A percentile compares a stretch with the other conserved stretches of the same genome.
These are phyloP conservation scores for Crax fasciolata DNA, from an alignment of 2,797 vertebrate species.

Conservation along the genomic window DNA sequence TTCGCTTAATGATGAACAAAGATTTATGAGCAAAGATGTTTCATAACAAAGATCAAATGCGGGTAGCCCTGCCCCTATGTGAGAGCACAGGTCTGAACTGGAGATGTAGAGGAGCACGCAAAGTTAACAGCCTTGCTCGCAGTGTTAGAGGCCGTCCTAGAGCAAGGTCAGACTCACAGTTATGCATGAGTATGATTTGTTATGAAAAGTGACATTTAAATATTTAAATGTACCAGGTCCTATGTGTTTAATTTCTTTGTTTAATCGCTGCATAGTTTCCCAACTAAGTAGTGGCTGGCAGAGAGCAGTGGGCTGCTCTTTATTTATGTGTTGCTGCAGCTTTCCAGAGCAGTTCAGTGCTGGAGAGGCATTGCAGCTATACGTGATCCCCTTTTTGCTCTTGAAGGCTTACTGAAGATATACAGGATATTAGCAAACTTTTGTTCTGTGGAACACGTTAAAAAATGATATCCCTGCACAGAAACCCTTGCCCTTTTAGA, in stretches of 20 bases:
- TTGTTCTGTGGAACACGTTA: neutral
- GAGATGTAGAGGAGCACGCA: neutral
- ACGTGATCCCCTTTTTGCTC: conserved; percentile 56
- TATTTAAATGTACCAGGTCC: conserved; percentile 85
- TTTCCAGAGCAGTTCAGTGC: conserved; percentile 73
- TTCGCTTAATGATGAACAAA: conserved; percentile 13
- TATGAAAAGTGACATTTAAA: conserved; percentile 84
- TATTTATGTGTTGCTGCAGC: conserved; percentile 77
- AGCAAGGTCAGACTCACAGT: conserved; percentile 50
- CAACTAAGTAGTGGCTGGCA: conserved; percentile 84
- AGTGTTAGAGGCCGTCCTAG: neutral
- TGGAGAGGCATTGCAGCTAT: conserved; percentile 29
- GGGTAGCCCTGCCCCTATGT: neutral
- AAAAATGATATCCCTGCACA: neutral
- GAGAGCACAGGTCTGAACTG: neutral
- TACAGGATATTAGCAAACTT: neutral
- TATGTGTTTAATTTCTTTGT: conserved; percentile 87
- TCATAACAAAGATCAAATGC: neutral
- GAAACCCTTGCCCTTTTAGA: neutral
- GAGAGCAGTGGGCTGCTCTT: conserved; percentile 65
- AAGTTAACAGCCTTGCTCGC: neutral
- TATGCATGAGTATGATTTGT: conserved; percentile 79
- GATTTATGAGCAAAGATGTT: neutral
- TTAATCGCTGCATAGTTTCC: conserved; percentile 85
- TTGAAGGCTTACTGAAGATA: neutral